Evolutionary conservation across 2,797 vertebrate species (phyloP).

Genomic region (Cyclura pinguis): DNA sequence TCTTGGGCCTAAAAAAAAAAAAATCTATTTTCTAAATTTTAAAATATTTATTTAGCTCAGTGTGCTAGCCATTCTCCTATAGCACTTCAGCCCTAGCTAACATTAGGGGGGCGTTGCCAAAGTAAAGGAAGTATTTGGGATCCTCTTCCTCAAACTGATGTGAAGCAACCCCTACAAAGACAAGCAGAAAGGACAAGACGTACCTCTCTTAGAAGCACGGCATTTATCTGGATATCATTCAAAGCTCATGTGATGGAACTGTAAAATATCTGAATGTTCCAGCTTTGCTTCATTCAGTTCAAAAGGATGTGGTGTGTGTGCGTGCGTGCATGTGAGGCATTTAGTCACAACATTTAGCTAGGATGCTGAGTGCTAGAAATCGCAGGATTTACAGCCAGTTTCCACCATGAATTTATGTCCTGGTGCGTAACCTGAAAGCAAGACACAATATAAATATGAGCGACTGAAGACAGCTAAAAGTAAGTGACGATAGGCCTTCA

Average conservation of each 20-base stretch:
- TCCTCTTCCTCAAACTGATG: no score
- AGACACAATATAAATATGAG: conserved; percentile 39
- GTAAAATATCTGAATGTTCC: conserved; percentile 13
- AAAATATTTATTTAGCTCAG: no score
- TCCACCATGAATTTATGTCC: background rate
- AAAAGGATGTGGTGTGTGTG: background rate
- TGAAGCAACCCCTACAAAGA: background rate
- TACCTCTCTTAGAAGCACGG: background rate
- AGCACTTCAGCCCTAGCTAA: no score
- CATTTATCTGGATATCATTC: conserved; percentile 12
- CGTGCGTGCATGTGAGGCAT: background rate
- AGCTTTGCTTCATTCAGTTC: conserved; percentile 11
- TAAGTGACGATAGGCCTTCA: conserved; percentile 50
- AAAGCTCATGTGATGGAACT: background rate
- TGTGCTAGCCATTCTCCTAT: no score
- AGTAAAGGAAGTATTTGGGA: no score
- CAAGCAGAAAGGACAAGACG: background rate
- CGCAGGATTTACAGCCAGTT: background rate
- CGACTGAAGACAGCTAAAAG: conserved; percentile 53
- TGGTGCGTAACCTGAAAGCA: conserved; percentile 34
- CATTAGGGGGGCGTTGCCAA: no score
- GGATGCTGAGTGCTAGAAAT: background rate
- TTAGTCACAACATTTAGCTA: background rate
- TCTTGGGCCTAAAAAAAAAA: no score
- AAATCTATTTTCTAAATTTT: no score